phyloP scores from a whole-genome alignment of 2,888 invertebrate species.

The Thyatira batis region DNA sequence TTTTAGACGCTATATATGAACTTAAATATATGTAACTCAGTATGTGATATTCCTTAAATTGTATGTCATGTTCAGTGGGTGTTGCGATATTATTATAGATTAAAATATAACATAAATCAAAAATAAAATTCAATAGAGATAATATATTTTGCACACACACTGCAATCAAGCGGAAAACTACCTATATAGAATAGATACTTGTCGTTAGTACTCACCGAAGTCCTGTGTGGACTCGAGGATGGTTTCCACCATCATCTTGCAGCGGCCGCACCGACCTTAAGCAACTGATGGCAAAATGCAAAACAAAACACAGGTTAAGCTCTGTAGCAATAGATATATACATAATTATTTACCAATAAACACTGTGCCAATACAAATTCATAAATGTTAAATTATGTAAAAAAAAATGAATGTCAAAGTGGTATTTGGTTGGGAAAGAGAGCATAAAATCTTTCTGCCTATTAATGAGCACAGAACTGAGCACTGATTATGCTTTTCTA shows the following conservation, averaged over 20 bases:
- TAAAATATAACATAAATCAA: not conserved
- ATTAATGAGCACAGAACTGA: too few species aligned
- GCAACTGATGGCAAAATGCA: conserved; percentile 52
- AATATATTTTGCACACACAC: not conserved
- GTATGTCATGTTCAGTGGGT: too few species aligned
- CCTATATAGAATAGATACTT: not conserved
- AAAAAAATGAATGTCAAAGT: too few species aligned
- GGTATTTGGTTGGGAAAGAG: not conserved
- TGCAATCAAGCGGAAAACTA: not conserved
- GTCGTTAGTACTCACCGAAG: conserved; percentile 66
- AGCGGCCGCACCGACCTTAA: conserved; percentile 44
- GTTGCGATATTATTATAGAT: too few species aligned
- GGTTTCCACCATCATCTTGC: conserved; percentile 79
- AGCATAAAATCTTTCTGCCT: too few species aligned
- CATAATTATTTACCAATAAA: conserved; percentile 5
- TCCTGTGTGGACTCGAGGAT: conserved; percentile 77
- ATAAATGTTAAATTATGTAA: too few species aligned
- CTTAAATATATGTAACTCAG: too few species aligned
- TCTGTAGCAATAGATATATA: conserved; percentile 10
- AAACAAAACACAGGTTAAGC: conserved; percentile 43
- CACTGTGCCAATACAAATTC: not conserved
- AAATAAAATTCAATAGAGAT: not conserved
- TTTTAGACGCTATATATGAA: too few species aligned
- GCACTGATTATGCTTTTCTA: too few species aligned
- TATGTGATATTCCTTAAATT: too few species aligned